Base-by-base conservation (phyloP, 2,113 vertebrate genomes). In the Pogonocichla stellata region DNA sequence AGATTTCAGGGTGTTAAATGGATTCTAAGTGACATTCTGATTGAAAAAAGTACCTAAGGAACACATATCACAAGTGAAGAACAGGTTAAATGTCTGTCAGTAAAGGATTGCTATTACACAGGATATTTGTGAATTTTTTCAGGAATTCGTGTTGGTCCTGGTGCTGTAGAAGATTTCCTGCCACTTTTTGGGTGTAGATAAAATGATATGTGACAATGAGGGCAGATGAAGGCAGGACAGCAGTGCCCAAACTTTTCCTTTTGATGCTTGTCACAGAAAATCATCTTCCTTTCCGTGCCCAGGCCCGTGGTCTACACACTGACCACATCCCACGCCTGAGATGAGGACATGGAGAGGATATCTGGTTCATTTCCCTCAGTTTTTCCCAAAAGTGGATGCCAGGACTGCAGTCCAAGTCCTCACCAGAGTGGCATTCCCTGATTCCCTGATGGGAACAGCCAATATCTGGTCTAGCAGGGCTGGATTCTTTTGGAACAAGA, bases 81-180 rank as follows among this genome's bases (percentile, higher is more conserved):
- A 26, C 14, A 71, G 60, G 71, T 70, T 34, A 43, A 54, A 81
- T 12, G 10, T 36, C 78, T 66, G 36, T 34, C n/a, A 57, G n/a
- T 47, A 73, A 69, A 66, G 29, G 17, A 42, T 50, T 4, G 14
- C 19, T 83, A 6, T 47, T 50, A 13, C 16, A 13, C 1, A 16
- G 58, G 23, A 25, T 45, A 33, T 72, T 56, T 26, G 8, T 47
- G 25, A 53, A 67, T 14, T 2, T 77, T 71, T 83, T 60, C 40
- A 77, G 54, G 36, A 51, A 43, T 34, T 75, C 0, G 0, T 50
- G 16, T 16, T 72, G 15, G 4, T 64, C 25, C n/a, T 78, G 31
- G 38, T 22, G 40, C 36, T 78, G 10, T 33, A 48, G 48, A 38
- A 77, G 36, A 38, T 51, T 24, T 73, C 22, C 28, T 84, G 34